Base-by-base conservation (phyloP, 2,113 vertebrate genomes). In the Xenopus borealis region DNA sequence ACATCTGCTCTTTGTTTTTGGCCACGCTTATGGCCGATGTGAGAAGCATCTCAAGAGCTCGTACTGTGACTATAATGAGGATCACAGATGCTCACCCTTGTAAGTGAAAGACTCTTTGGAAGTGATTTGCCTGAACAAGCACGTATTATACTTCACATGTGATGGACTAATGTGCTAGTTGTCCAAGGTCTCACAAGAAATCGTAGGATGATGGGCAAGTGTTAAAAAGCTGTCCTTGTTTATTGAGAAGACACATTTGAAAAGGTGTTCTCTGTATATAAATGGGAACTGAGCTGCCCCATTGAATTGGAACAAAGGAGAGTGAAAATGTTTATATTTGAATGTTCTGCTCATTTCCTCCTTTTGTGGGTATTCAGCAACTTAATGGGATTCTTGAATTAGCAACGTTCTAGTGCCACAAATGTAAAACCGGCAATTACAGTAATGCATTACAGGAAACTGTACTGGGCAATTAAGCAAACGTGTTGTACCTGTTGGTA, bases 41-140 rank as follows among this genome's bases (percentile, higher is more conserved):
- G 59, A 78, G 67, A 75, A 80, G 80, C 78, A 78, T 81, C 75
- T 71, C 1, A 10, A 75, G 72, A 53, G 70, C 46, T 73, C 16
- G 79, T 79, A 14, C 69, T 82, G 72, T 70, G 79, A 33, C 59
- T 0, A 0, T 79, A 78, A 84, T 78, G 62, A 50, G 77, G 68
- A 88, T 82, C 71, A 71, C 79, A 80, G 77, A 69, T 79, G 81
- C 75, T 69, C 40, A 78, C 79, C 71, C 76, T 75, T 79, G 80
- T 79, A 83, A 65, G 61, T 78, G 47, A 72, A n/a, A 46, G 69
- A 73, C 76, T 77, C 74, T 79, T 71, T 68, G 65, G 59, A 64
- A 44, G 46, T 55, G 66, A 44, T 71, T 45, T 70, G 66, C 78
- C 71, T 55, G 58, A 70, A 18, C 45, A 65, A 79, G 65, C 55